A percentile compares a stretch with the other conserved stretches of the same genome.
These are phyloP conservation scores for Meles meles DNA, from an alignment of 2,113 vertebrate genomes.

Conservation along the genomic window DNA sequence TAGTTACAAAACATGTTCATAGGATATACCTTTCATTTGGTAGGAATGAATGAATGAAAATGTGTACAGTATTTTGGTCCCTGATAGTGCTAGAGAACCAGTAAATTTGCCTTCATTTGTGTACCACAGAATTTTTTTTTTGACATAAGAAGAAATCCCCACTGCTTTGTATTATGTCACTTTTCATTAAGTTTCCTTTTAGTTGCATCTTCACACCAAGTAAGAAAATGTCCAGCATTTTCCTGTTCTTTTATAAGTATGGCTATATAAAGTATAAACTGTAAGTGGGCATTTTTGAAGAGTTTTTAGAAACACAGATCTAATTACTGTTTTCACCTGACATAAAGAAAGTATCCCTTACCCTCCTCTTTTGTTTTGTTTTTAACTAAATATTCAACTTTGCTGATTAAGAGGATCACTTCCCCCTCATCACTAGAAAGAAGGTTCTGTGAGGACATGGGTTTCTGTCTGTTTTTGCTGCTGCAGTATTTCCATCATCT, in stretches of 20 bases:
- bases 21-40: not conserved
- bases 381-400: not conserved
- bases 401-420: not conserved
- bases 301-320: not conserved
- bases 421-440: not conserved
- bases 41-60: not conserved
- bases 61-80: not conserved
- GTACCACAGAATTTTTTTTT: not conserved
- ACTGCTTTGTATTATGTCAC: not conserved
- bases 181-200: not conserved
- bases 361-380: not conserved
- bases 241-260: not conserved
- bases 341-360: not conserved
- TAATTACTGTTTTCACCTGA: not conserved
- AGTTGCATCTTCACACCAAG: not conserved
- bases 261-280: not conserved
- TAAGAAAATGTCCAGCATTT: not conserved
- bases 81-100: not conserved
- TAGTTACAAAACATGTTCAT: not conserved
- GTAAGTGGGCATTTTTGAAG: not conserved
- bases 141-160: not conserved
- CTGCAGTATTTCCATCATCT: not conserved
- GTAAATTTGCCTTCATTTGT: not conserved
- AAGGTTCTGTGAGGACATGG: not conserved
- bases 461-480: not conserved